These are phyloP conservation scores for Rhabdornis inornatus DNA, from an alignment of 2,113 vertebrate genomes.

Conservation along the genomic window DNA sequence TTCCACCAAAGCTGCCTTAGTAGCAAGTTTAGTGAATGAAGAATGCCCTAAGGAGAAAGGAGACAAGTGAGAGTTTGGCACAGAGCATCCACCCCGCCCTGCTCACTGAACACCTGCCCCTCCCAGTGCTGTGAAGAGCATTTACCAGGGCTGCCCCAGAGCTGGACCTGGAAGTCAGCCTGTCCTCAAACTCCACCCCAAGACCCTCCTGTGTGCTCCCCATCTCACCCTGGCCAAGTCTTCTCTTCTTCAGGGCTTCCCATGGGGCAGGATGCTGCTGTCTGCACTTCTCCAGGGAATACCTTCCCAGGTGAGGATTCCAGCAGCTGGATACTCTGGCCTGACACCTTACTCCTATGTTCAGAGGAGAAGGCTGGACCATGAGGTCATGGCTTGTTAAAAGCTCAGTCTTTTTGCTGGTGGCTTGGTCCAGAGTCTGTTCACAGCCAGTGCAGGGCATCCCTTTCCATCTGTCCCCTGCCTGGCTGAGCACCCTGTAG, in stretches of 20 bases:
- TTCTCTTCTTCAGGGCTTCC: not conserved
- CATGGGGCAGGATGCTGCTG: not conserved
- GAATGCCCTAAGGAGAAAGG: conserved; percentile 4
- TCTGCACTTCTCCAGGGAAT: not conserved
- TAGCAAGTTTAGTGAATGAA: conserved; percentile 4
- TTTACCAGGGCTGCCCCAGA: not conserved
- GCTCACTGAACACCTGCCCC: not conserved
- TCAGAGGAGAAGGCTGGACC: not conserved
- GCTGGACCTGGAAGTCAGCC: not conserved
- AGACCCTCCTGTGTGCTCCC: not conserved
- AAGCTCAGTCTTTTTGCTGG: not conserved
- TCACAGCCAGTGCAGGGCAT: not conserved
- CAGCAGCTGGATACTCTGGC: not conserved
- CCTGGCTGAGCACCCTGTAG: not conserved
- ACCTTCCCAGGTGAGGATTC: not conserved
- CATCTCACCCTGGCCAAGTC: not conserved
- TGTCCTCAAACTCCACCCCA: not conserved
- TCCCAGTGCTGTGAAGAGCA: not conserved
- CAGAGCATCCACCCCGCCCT: not conserved
- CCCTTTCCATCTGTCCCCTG: not conserved
- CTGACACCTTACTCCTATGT: not conserved
- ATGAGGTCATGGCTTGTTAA: not conserved
- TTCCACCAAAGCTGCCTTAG: not conserved
- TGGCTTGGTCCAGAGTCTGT: not conserved
- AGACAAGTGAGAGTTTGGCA: conserved; percentile 15